Percentiles rank a stretch among this genome's conserved stretches.
These are phyloP conservation scores for Laspeyria flexula DNA, from an alignment of 2,888 invertebrate genomes.

Conservation along the genomic window DNA sequence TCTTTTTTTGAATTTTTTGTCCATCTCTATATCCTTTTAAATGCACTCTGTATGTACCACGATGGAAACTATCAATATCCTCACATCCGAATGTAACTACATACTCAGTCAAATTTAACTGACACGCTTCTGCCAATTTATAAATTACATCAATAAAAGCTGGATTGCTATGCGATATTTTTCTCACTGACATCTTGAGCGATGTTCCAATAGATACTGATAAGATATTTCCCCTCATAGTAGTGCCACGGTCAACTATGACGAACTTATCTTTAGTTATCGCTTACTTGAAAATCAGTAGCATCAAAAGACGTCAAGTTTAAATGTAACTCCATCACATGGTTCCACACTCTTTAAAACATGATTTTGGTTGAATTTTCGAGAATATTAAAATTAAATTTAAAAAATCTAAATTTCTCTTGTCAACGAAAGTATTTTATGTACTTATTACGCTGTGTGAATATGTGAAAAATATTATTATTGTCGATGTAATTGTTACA, in stretches of 20 bases:
- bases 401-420: too few species aligned
- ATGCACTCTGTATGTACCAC: slow-evolving; percentile 56
- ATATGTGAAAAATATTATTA: too few species aligned
- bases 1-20: slow-evolving; percentile 55
- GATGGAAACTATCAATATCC: slow-evolving; percentile 61
- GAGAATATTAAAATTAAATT: too few species aligned
- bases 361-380: too few species aligned
- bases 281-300: slow-evolving; percentile 21
- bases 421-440: too few species aligned
- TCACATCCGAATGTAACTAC: slow-evolving; percentile 55
- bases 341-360: slow-evolving; percentile 5
- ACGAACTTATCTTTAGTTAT: slow-evolving; percentile 26
- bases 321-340: background rate
- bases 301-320: slow-evolving; percentile 1
- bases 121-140: slow-evolving; percentile 55
- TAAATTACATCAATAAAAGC: slow-evolving; percentile 62
- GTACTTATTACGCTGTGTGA: too few species aligned
- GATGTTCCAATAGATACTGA: slow-evolving; percentile 32
- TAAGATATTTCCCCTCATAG: slow-evolving; percentile 15
- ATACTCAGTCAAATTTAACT: slow-evolving; percentile 53
- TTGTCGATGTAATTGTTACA: too few species aligned
- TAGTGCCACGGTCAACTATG: slow-evolving; percentile 8
- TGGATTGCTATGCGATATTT: slow-evolving; percentile 60
- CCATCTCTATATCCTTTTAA: slow-evolving; percentile 58
- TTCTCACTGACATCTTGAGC: slow-evolving; percentile 62